Evolutionary conservation across 2,888 invertebrate genomes (phyloP), one percentile per base, ranked within the genome.

Genomic region (Drosophila paramelanica): DNA sequence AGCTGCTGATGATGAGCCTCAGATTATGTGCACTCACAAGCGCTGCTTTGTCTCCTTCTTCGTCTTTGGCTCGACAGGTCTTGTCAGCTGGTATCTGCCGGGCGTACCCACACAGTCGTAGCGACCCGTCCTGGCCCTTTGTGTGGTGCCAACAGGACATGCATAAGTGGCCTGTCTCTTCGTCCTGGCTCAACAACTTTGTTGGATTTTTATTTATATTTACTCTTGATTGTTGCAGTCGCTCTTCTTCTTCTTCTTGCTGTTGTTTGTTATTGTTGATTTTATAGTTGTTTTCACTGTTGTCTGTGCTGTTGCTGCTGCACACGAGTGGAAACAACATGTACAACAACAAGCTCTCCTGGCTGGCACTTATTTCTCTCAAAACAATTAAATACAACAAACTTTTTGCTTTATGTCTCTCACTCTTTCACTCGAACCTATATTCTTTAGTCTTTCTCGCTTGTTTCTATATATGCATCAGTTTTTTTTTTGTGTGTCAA

Each of bases 1-100:
- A 47, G 55, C 66, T 66, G 75, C 70, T 69, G 72, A 77, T 79
- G 77, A 77, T 76, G 77, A 77, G 77, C 80, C 72, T 67, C 71
- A 88, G 83, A 89, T 87, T 89, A 84, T 87, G 67, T 87, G 89
- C 89, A 87, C 88, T 87, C 84, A 73, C 78, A 67, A 67, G 67
- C 85, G 59, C 62, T 57, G 80, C 82, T 69, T 83, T 72, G 84
- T 82, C 68, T 71, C 64, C 66, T 55, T 59, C 33, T 55, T 64
- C 69, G 53, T 67, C 77, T 70, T 59, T 59, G 52, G 51, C 69
- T 46, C 65, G 77, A 83, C 84, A 60, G 72, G 62, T 79, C 72
- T 52, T 77, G 77, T 77, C 77, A 62, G 58, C 41, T 43, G 58
- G 59, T 72, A 55, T 33, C 38, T 55, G 10, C 49, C 17, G 41